Percentiles rank a stretch among this genome's conserved stretches.
phyloP scores from a whole-genome alignment of 2,113 vertebrate genomes.

The Myanophis thanlyinensis region DNA sequence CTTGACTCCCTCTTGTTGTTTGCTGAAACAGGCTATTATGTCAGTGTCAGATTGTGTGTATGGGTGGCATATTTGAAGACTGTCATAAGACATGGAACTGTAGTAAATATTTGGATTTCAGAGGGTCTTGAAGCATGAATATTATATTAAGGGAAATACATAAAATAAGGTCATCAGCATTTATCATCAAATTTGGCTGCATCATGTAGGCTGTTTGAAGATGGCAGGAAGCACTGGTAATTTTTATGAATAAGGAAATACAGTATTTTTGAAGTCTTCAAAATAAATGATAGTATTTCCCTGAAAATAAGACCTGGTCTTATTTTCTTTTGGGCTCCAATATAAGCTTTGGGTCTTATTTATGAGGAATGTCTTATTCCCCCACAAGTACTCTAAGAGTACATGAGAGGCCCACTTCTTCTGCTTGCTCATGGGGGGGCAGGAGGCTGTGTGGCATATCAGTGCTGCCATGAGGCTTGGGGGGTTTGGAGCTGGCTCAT shows the following conservation, averaged over 20 bases:
- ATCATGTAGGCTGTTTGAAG: not conserved
- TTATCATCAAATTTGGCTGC: not conserved
- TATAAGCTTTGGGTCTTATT: no score
- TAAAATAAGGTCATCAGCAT: not conserved
- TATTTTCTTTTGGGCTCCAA: no score
- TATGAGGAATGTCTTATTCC: no score
- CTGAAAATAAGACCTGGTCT: no score
- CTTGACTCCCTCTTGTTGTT: no score
- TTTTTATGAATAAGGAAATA: not conserved
- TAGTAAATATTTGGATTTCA: not conserved
- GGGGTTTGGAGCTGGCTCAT: no score
- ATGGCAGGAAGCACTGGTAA: not conserved
- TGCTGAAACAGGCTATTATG: not conserved
- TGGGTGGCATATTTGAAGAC: not conserved
- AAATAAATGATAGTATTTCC: no score
- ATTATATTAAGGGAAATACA: not conserved
- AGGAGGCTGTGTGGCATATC: no score
- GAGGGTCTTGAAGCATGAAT: not conserved
- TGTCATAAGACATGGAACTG: not conserved
- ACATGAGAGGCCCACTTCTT: no score
- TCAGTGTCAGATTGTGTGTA: fast-evolving
- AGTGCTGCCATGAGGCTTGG: no score
- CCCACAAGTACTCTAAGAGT: no score
- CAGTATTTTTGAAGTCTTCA: not conserved
- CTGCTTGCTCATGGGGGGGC: no score